phyloP scores from a whole-genome alignment of 2,888 invertebrate genomes.

The Pseudeuparius sepicola region DNA sequence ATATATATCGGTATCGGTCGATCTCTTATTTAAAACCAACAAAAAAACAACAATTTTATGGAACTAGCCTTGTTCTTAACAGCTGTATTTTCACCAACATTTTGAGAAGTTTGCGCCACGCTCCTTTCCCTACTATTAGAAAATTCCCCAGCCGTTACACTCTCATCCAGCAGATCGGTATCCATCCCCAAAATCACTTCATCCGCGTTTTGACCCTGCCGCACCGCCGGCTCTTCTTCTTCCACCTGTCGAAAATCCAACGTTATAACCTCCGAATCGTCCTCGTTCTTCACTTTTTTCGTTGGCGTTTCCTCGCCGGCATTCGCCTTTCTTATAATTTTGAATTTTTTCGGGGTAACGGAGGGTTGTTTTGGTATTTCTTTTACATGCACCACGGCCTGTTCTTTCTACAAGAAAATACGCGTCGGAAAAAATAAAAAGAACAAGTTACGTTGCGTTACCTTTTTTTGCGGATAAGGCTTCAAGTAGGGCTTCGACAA shows the following conservation, averaged over 20 bases:
- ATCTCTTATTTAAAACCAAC: too few species aligned
- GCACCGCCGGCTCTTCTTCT: slow-evolving; percentile 6
- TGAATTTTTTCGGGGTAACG: slow-evolving; percentile 15
- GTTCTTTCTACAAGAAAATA: not conserved
- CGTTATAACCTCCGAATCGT: slow-evolving; percentile 25
- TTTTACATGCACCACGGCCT: slow-evolving; percentile 2
- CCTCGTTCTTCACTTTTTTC: slow-evolving; percentile 20
- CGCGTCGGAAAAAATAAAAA: not conserved
- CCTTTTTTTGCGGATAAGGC: slow-evolving; percentile 9
- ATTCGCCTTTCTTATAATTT: slow-evolving; percentile 5
- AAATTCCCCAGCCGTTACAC: too few species aligned
- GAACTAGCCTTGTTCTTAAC: too few species aligned
- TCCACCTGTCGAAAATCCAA: slow-evolving; percentile 18
- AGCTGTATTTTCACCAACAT: too few species aligned
- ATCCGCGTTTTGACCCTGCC: slow-evolving; percentile 11
- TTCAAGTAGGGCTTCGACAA: slow-evolving; percentile 32
- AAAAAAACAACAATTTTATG: too few species aligned
- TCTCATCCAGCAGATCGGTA: slow-evolving; percentile 1
- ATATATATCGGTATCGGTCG: too few species aligned
- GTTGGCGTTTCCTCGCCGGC: slow-evolving; percentile 3
- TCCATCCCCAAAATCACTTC: slow-evolving; percentile 14
- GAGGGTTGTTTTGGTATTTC: slow-evolving; percentile 6
- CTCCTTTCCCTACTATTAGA: too few species aligned
- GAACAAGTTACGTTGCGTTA: slow-evolving; percentile 1
- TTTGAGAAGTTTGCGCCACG: too few species aligned